phyloP scores from a whole-genome alignment of 2,113 vertebrate species.

The Recurvirostra avosetta region DNA sequence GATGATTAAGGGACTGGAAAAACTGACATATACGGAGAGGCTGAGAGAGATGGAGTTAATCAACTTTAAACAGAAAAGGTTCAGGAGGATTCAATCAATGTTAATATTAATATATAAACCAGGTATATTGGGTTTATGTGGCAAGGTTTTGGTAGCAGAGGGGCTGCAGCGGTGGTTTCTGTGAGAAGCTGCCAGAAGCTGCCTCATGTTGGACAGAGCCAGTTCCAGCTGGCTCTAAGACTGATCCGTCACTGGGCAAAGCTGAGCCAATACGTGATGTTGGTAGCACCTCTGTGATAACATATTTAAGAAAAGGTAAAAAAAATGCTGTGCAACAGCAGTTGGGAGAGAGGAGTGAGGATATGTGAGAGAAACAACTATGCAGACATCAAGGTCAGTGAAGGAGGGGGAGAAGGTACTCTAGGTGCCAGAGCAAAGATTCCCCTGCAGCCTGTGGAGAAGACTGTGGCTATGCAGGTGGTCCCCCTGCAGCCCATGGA shows the following conservation, averaged over 20 bases:
- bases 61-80: too few species aligned
- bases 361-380: not conserved
- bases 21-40: not conserved
- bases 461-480: not conserved
- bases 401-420: not conserved
- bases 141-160: too few species aligned
- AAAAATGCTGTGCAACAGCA: not conserved
- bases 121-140: too few species aligned
- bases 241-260: fast-evolving
- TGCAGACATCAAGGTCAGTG: not conserved
- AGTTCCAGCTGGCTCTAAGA: not conserved
- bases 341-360: not conserved
- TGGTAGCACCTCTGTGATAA: not conserved
- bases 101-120: too few species aligned
- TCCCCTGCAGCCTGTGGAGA: not conserved
- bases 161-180: not conserved
- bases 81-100: too few species aligned
- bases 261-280: not conserved
- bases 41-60: too few species aligned
- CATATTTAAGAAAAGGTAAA: not conserved
- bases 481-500: not conserved
- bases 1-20: not conserved
- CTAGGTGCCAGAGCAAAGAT: not conserved
- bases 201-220: not conserved
- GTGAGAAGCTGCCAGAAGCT: not conserved